Evolutionary conservation across 35 echinoderm and acorn worm species (phyloP), one percentile per base, ranked within the genome.

Genomic region (Heliocidaris erythrogramma): DNA sequence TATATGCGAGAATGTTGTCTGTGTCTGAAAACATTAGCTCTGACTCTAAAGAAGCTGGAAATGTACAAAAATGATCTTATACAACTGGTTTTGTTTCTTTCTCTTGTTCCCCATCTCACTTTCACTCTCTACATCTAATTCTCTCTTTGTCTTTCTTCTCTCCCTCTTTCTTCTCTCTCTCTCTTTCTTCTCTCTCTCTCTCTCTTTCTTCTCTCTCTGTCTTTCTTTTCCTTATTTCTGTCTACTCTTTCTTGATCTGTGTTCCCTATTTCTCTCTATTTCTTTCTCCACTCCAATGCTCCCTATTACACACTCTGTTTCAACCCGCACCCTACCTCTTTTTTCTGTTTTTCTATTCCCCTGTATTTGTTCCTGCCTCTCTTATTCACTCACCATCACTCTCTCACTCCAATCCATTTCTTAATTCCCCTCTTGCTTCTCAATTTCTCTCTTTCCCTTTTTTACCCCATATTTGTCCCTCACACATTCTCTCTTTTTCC

Each of bases 361-460:
- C 2, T 84, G 14, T 84, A 14, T 84, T 29, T 29, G 1, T 18
- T 84, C n/a, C 69, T 84, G 1, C n/a, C 69, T 84, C 69, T 84
- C 69, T 84, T 29, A 18, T 29, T 84, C 69, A 18, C 69, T 84
- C 69, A 14, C n/a, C 69, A 1, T 84, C n/a, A 29, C 14, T 29
- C 4, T 1, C n/a, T 29, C 69, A 1, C 69, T 4, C 69, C 14
- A 14, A 84, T 16, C n/a, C 14, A 18, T 84, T 4, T 16, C 69
- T 84, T 84, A 29, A 18, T 84, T 84, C n/a, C 69, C n/a, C 69
- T 2, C n/a, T 84, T 4, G 2, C n/a, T 84, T 88, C 21, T 88
- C 86, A 88, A 6, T 48, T 9, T 88, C 49, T 85, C 31, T 21
- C 48, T 95, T 90, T 90, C 48, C 50, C 48, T 92, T 95, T 30